These are phyloP conservation scores for Ormyrus pomaceus DNA, from an alignment of 2,888 invertebrate species.

Conservation along the genomic window DNA sequence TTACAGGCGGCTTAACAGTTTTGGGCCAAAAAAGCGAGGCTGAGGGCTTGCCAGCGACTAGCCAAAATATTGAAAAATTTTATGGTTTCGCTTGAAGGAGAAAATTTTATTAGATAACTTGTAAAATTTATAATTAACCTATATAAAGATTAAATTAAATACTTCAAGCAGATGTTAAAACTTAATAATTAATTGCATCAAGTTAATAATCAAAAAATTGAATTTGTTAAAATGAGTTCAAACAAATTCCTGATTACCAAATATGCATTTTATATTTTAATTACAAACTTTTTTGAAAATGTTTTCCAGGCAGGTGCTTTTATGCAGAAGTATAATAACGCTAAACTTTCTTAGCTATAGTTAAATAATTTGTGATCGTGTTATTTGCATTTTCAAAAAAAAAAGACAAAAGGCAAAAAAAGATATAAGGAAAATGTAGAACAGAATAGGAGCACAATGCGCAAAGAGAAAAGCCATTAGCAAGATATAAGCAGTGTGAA, in stretches of 20 bases:
- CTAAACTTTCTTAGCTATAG: too few relatives aligned
- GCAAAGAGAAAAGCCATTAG: constrained; percentile 33
- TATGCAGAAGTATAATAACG: too few relatives aligned
- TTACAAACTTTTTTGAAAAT: too few relatives aligned
- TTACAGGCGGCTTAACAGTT: constrained; percentile 16
- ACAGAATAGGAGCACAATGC: constrained; percentile 12
- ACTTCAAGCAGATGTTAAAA: neutral
- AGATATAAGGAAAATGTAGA: neutral
- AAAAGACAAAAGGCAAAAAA: neutral
- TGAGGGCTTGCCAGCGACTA: neutral
- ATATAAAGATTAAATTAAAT: neutral
- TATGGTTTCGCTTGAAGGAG: neutral
- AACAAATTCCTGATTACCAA: too few relatives aligned
- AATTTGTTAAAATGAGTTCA: too few relatives aligned
- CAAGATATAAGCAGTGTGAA: constrained; percentile 28
- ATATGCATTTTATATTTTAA: too few relatives aligned
- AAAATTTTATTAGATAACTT: constrained; percentile 17
- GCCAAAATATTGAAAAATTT: constrained; percentile 9
- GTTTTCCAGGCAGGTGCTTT: too few relatives aligned
- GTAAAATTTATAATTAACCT: neutral
- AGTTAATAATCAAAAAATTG: too few relatives aligned
- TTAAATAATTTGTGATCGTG: too few relatives aligned
- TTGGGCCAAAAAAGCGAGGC: neutral
- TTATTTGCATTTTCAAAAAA: neutral
- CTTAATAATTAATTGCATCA: too few relatives aligned